phyloP scores from a whole-genome alignment of 2,113 vertebrate species.

The Cyprinodon variegatus region DNA sequence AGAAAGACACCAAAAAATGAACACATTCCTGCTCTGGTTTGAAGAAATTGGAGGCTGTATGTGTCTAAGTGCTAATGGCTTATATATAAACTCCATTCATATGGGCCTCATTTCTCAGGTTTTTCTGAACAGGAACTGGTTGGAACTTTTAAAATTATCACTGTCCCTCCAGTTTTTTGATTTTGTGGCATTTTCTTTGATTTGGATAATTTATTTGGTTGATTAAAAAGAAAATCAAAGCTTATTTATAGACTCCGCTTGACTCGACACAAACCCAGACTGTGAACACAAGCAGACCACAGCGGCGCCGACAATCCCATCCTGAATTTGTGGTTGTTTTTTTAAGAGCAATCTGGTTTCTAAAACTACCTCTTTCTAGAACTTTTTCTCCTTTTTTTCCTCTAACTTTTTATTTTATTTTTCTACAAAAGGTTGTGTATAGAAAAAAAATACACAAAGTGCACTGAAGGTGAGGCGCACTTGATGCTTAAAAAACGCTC shows the following conservation, averaged over 20 bases:
- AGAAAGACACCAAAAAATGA: too few species aligned
- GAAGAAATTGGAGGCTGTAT: too few species aligned
- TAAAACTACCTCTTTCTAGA: constrained; percentile 27
- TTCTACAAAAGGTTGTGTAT: constrained; percentile 60
- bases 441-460: constrained; percentile 65
- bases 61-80: too few species aligned
- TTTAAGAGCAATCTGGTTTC: constrained; percentile 20
- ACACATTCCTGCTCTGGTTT: too few species aligned
- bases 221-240: background rate
- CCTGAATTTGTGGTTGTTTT: constrained; percentile 19
- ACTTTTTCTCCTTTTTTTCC: constrained; percentile 30
- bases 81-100: too few species aligned
- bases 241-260: background rate
- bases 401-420: constrained; percentile 33
- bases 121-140: background rate
- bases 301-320: constrained; percentile 15
- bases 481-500: constrained; percentile 38
- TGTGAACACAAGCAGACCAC: background rate
- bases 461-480: constrained; percentile 57
- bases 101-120: background rate
- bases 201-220: background rate
- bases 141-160: background rate
- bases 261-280: background rate
- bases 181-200: constrained; percentile 27
- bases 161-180: constrained; percentile 1